phyloP scores from a whole-genome alignment of 2,888 invertebrate genomes.

The Dichetophora obliterata region DNA sequence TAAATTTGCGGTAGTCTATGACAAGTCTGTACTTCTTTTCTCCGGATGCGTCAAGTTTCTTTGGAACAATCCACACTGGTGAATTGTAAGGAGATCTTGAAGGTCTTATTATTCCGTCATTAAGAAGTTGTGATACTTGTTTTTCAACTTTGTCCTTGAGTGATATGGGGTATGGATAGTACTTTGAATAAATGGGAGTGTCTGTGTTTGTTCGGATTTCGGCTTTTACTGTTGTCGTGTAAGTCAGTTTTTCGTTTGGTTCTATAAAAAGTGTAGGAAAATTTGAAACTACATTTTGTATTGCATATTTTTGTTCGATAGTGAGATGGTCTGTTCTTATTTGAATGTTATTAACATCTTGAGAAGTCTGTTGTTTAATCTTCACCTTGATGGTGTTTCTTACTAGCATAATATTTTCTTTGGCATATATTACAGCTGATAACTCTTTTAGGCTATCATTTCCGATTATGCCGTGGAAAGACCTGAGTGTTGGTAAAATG shows the following conservation, averaged over 20 bases:
- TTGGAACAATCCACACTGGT: conserved; percentile 39
- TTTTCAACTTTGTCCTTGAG: conserved; percentile 21
- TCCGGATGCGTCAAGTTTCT: conserved; percentile 26
- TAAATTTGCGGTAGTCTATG: conserved; percentile 37
- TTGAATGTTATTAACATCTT: too few species aligned
- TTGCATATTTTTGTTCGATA: too few species aligned
- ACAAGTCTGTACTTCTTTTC: conserved; percentile 34
- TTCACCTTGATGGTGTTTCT: too few species aligned
- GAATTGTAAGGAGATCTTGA: conserved; percentile 37
- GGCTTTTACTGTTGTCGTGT: conserved; percentile 22
- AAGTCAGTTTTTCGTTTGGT: conserved; percentile 16
- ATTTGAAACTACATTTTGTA: too few species aligned
- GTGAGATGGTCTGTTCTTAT: too few species aligned
- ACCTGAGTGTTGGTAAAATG: neutral
- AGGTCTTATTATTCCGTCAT: too few species aligned
- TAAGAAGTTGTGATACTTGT: conserved; percentile 33
- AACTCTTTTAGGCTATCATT: conserved; percentile 3
- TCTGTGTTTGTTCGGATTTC: conserved; percentile 28
- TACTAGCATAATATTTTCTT: neutral
- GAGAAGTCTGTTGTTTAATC: too few species aligned
- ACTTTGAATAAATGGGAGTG: conserved; percentile 31
- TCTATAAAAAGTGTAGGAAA: too few species aligned
- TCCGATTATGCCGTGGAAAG: neutral
- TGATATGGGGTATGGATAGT: conserved; percentile 25
- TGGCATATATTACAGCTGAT: neutral